Base-by-base conservation (phyloP, 2,113 vertebrate genomes). In the Cranoglanis bouderius region DNA sequence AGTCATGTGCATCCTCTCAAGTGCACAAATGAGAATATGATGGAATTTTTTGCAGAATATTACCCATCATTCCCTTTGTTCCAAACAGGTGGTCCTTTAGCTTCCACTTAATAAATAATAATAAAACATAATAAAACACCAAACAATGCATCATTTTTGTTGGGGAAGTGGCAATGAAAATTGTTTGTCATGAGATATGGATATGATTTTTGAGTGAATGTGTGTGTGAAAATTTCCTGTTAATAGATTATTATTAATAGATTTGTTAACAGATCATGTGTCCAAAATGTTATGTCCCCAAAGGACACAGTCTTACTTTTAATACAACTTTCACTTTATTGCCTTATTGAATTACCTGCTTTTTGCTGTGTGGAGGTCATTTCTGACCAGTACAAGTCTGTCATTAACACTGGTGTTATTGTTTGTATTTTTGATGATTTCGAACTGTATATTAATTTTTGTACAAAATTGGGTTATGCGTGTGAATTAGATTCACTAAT, bases 401-500 rank as follows among this genome's bases (percentile, higher is more conserved):
- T 9, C 38, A 82, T 74, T 49, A 21, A 77, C 35, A 57, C 43
- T 43, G 13, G 12, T 80, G 5, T 24, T 26, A 51, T 32, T 40
- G 24, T 70, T 46, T 43, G 13, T 75, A 55, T 63, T 59, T 74
- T 86, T 40, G 18, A 35, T 70, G 29, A 78, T 85, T 89, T 59
- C 19, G 59, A 35, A 49, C 14, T 70, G 32, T 51, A 53, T 84
- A 51, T 83, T 84, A 46, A 35, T 53, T 3, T 84, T 87, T 78
- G 59, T 51, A 70, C 57, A 46, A 32, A 53, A 75, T 43, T 75
- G 51, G 19, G 82, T 43, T 26, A 70, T 32, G 51, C 35, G 53
- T 77, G 61, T 78, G 59, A 81, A 85, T 74, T 53, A 14, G 53
- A 29, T n/a, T 63, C 67, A 38, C 29, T 87, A 7, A 65, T 82